Evolutionary conservation across 2,888 invertebrate species (phyloP), one percentile per base, ranked within the genome.

Genomic region (Caenorhabditis sinica): DNA sequence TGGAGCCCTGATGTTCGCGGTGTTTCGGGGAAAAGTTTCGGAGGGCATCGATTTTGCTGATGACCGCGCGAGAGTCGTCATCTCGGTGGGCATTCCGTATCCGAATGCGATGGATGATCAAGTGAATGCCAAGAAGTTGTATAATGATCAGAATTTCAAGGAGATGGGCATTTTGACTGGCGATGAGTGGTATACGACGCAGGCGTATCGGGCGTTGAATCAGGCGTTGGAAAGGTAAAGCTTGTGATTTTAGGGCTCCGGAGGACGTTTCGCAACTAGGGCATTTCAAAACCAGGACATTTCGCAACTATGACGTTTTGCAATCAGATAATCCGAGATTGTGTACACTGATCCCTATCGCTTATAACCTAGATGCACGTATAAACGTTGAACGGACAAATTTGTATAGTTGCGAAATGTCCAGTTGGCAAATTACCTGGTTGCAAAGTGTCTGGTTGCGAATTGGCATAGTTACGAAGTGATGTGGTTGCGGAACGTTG

Each of bases 21-120:
- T 96, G 82, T 96, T 95, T 69, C 77, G 89, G 53, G 90, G 89
- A 79, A 89, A 89, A 77, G 95, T 96, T 2, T 96, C 96, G 2
- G 96, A 96, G 93, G 96, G 96, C 0, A 94, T 96, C 93, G 96
- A 96, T 93, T 96, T 96, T 93, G 95, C 95, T 61, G 96, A 96
- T 91, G 95, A 96, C 84, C 95, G 95, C 93, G 96, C 96, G 0
- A 94, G 96, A 73, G 95, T 95, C 68, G 96, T 96, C 2, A 94
- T 96, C 79, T 93, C 94, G 6, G 93, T 96, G 76, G 96, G 96
- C 13, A 95, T 96, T 74, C 96, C 96, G 0, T 96, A 94, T 91
- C 95, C 95, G 0, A 95, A 95, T 90, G 93, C 94, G 13, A 95
- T 93, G 85, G 95, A 95, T 90, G 94, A 94, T 71, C 94, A 94